Evolutionary conservation across 1,140 invertebrate species (phyloP), one percentile per base, ranked within the genome.

Genomic region (Vollenhovia emeryi): DNA sequence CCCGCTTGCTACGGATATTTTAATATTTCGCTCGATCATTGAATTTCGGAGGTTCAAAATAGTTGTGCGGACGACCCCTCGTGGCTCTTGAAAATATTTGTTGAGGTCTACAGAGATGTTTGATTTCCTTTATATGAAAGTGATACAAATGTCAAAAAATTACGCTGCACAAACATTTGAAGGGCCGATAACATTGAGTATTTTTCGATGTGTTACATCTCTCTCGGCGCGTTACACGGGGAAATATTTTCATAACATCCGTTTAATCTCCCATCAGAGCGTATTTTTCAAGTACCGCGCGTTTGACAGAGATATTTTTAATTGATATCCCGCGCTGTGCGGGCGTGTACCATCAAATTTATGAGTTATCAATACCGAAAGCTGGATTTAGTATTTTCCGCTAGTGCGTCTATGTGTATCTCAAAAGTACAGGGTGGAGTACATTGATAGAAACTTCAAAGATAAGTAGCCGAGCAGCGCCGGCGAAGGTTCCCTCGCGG

Each of bases 231-330:
- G 78, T 82, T 73, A 82, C 24, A 82, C 21, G 66, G 66, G n/a
- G 36, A 82, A 82, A 82, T 82, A 82, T 82, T 82, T 82, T 82
- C 66, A 82, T 82, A 82, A 82, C 78, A 82, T 82, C 78, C 78
- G 40, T 82, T 82, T 82, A 82, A 82, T 82, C 78, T 82, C n/a
- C 78, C 15, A 73, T 73, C 66, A 73, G 66, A 82, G 50, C 66
- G 78, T 82, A 82, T 82, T 82, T 82, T 82, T 82, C 78, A 73
- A 82, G 78, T 82, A 59, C 50, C 66, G 50, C 55, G 36, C 50
- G 78, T 59, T 57, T 69, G 66, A 71, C 62, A 69, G 66, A 79
- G 76, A 82, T 71, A 73, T 73, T 82, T 82, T 82, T 82, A 82
- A 82, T 82, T 82, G 66, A 82, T 82, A 73, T 82, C 50, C 40